Percentiles rank a stretch among this genome's conserved stretches.
Conservation (phyloP, 1,140 invertebrate species). For the Anastatus disparis region DNA sequence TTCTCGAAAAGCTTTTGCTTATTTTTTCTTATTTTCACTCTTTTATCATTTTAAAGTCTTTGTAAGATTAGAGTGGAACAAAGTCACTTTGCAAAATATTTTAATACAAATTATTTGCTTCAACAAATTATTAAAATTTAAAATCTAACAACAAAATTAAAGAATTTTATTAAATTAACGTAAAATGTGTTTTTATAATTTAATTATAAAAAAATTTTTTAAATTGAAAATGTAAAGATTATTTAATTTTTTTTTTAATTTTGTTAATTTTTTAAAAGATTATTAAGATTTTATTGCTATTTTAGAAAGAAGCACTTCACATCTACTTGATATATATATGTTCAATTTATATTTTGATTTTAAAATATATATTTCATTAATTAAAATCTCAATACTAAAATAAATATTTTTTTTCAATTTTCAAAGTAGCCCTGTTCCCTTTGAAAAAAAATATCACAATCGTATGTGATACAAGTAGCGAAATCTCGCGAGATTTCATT, state of each 20-base stretch:
- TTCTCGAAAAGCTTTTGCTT: conserved; percentile 21
- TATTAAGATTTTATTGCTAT: too few species aligned
- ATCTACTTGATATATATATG: too few species aligned
- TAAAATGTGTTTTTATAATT: too few species aligned
- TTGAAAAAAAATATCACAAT: conserved; percentile 14
- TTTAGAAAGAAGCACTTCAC: too few species aligned
- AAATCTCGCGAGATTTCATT: conserved; percentile 12
- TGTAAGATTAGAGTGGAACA: conserved; percentile 20
- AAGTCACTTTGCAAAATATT: conserved; percentile 6
- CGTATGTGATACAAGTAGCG: neutral
- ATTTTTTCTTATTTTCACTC: conserved; percentile 1
- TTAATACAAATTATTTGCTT: neutral
- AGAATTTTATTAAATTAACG: too few species aligned
- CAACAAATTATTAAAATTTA: too few species aligned
- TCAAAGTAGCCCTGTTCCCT: conserved; percentile 14
- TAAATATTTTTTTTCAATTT: neutral
- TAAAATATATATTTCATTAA: neutral
- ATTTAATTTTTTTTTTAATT: too few species aligned
- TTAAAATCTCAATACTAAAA: neutral
- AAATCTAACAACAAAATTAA: too few species aligned
- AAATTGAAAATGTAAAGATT: too few species aligned
- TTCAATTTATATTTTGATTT: conserved; percentile 26
- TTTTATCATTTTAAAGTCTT: conserved; percentile 26
- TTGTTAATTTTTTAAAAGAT: too few species aligned
- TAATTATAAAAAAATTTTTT: too few species aligned